These are phyloP conservation scores for Scaptomyza flava DNA, from an alignment of 2,888 invertebrate species.

Conservation along the genomic window DNA sequence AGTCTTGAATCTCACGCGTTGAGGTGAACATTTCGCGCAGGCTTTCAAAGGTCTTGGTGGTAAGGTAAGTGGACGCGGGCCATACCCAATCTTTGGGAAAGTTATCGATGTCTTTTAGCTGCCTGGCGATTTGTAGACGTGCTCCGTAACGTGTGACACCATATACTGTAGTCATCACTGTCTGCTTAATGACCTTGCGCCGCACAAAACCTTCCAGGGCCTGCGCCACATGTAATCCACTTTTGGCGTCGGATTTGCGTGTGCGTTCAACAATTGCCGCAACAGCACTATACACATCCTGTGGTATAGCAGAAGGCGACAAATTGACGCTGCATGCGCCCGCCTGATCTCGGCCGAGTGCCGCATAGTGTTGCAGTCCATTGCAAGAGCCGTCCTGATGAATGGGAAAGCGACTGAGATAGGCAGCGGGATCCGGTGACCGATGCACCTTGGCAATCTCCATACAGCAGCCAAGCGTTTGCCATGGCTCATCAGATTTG, in stretches of 20 bases:
- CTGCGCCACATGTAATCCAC: conserved; percentile 89
- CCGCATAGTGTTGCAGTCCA: conserved; percentile 99
- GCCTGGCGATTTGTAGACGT: conserved; percentile 94
- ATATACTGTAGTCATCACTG: conserved; percentile 99
- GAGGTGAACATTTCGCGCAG: conserved; percentile 96
- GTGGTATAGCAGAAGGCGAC: conserved; percentile 89
- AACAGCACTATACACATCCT: conserved; percentile 97
- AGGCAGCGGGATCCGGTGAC: conserved; percentile 88
- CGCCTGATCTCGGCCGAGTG: conserved; percentile 95
- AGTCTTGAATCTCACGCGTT: conserved; percentile 97
- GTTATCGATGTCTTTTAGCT: conserved; percentile 92
- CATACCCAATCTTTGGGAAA: conserved; percentile 93
- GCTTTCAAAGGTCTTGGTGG: conserved; percentile 93
- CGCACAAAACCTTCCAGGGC: conserved; percentile 91
- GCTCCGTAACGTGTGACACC: conserved; percentile 99
- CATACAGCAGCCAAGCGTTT: conserved; percentile 97
- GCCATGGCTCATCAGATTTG: conserved; percentile 98
- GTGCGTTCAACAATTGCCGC: conserved; percentile 92
- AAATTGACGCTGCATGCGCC: conserved; percentile 98
- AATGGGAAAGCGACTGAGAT: conserved; percentile 93
- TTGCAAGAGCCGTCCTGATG: conserved; percentile 99
- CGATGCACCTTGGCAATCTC: conserved; percentile 93
- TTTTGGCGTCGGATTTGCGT: conserved; percentile 89
- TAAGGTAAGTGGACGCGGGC: conserved; percentile 92
- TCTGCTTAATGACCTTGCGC: conserved; percentile 98